A percentile compares a stretch with the other conserved stretches of the same genome.
Conservation (phyloP, 2,888 invertebrate genomes). For the Sipha maydis region DNA sequence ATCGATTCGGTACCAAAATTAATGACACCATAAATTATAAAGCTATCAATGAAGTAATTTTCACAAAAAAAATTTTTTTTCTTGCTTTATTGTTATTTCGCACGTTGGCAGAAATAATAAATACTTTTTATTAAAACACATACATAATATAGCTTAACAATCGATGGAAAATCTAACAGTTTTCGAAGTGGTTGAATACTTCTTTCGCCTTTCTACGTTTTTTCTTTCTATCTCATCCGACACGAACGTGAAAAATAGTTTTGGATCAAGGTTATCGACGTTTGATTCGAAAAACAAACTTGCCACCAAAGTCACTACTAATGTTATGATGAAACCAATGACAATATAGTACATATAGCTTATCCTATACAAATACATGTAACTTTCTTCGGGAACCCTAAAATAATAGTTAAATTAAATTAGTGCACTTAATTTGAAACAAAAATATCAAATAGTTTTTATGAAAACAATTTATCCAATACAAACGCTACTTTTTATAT, state of each 20-base stretch:
- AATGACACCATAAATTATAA: no score
- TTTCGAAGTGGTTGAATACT: constrained; percentile 18
- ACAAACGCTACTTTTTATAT: no score
- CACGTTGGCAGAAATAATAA: no score
- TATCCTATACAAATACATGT: constrained; percentile 62
- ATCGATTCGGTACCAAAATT: no score
- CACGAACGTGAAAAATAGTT: constrained; percentile 7
- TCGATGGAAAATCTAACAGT: constrained; percentile 21
- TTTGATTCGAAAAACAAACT: constrained; percentile 45
- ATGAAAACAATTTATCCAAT: no score
- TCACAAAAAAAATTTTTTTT: no score
- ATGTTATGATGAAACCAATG: constrained; percentile 7
- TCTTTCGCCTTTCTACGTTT: neutral
- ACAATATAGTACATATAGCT: constrained; percentile 63
- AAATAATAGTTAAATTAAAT: neutral
- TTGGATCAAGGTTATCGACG: constrained; percentile 5
- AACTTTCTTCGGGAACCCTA: constrained; percentile 37
- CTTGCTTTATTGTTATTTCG: no score
- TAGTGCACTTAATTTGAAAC: no score
- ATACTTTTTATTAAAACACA: no score
- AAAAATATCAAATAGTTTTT: no score
- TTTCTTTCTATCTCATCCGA: neutral
- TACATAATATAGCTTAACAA: no score
- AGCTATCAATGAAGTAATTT: no score
- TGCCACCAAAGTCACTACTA: neutral